Evolutionary conservation across 2,797 vertebrate species (phyloP).

Genomic region (Enteromius treurensis): DNA sequence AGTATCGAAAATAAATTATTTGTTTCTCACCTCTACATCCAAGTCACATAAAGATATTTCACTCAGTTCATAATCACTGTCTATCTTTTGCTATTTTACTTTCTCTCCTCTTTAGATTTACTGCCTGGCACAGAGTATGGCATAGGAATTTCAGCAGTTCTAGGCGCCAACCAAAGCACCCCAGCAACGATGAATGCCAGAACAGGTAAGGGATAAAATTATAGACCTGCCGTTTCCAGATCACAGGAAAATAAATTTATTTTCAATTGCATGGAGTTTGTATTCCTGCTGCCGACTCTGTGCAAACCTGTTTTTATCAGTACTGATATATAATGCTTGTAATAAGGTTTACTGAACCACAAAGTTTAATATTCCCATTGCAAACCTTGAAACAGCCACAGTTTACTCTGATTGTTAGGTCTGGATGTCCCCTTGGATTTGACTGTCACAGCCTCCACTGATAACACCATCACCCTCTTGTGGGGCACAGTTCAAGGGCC

Average conservation of each 20-base stretch:
- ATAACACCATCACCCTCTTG: conserved; percentile 90
- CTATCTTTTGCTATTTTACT: neutral
- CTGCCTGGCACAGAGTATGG: conserved; percentile 96
- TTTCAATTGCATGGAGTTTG: neutral
- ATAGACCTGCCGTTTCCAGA: neutral
- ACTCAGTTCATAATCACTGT: neutral
- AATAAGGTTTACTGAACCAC: neutral
- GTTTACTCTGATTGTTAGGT: conserved; percentile 68
- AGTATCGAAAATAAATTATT: neutral
- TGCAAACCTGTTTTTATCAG: neutral
- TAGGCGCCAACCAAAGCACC: conserved; percentile 87
- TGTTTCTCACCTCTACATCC: conserved; percentile 3
- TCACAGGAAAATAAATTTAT: neutral
- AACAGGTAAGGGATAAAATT: conserved; percentile 82
- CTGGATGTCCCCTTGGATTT: conserved; percentile 93
- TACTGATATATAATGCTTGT: conserved; percentile 7
- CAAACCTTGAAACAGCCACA: neutral
- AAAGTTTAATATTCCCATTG: neutral
- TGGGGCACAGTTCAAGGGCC: conserved; percentile 92
- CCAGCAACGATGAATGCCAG: conserved; percentile 97
- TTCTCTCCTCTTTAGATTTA: conserved; percentile 77
- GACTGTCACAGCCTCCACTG: conserved; percentile 90
- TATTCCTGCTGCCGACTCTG: neutral
- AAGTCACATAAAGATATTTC: conserved; percentile 11
- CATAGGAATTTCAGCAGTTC: conserved; percentile 90